A percentile compares a stretch with the other conserved stretches of the same genome.
Conservation (phyloP, 2,888 invertebrate genomes). For the Alitta virens region DNA sequence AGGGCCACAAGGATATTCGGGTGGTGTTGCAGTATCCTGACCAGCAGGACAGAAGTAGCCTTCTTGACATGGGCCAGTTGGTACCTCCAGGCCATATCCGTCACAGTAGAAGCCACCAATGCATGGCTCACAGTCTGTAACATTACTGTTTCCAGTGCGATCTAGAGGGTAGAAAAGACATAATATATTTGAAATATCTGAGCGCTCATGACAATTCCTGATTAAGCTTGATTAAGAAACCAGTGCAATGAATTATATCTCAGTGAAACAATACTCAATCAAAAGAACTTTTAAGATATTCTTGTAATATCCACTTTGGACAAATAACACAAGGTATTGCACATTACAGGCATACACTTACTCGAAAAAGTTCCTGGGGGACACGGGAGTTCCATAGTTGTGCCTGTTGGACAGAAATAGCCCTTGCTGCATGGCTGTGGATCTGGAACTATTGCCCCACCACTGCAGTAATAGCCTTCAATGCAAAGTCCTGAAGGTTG, state of each 20-base stretch:
- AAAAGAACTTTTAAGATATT: too few relatives aligned
- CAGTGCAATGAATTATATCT: too few relatives aligned
- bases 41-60: constrained; percentile 54
- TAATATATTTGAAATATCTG: not conserved
- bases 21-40: constrained; percentile 40
- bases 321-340: too few relatives aligned
- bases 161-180: too few relatives aligned
- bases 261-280: too few relatives aligned
- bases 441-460: constrained; percentile 40
- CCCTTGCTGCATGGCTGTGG: constrained; percentile 42
- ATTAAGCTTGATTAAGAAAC: too few relatives aligned
- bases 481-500: constrained; percentile 38
- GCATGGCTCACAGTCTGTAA: constrained; percentile 45
- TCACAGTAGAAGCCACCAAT: constrained; percentile 49
- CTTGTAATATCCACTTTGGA: too few relatives aligned
- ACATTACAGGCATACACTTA: constrained; percentile 31
- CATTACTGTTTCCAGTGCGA: constrained; percentile 36
- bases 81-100: constrained; percentile 39
- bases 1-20: constrained; percentile 43
- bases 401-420: constrained; percentile 48
- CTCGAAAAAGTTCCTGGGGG: constrained; percentile 47
- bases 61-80: constrained; percentile 41
- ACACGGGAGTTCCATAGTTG: constrained; percentile 39
- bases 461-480: constrained; percentile 50
- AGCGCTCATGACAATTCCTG: not conserved